Evolutionary conservation across 2,888 invertebrate species (phyloP).

Genomic region (Patella depressa): DNA sequence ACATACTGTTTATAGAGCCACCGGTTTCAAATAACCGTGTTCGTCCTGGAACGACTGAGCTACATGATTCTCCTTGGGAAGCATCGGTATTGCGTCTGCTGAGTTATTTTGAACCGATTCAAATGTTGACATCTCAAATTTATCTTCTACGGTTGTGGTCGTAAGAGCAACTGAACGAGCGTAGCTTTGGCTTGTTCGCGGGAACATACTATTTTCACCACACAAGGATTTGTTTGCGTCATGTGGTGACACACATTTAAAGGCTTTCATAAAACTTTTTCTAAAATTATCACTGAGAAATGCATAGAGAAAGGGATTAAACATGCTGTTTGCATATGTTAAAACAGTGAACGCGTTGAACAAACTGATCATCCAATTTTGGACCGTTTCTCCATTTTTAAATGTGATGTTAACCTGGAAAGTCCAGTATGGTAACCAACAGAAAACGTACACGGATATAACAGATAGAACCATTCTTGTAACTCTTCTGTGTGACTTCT

Average conservation of each 20-base stretch:
- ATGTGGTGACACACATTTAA: constrained; percentile 58
- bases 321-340: constrained; percentile 68
- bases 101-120: constrained; percentile 21
- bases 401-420: constrained; percentile 64
- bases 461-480: constrained; percentile 69
- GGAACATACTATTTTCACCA: constrained; percentile 58
- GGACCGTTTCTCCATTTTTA: constrained; percentile 15
- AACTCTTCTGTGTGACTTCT: constrained; percentile 64
- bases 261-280: constrained; percentile 68
- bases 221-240: constrained; percentile 53
- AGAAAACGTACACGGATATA: constrained; percentile 66
- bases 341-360: constrained; percentile 66
- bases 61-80: not conserved
- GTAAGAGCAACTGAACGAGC: constrained; percentile 27
- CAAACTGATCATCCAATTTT: constrained; percentile 50
- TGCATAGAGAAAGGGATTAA: constrained; percentile 69
- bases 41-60: constrained; percentile 23
- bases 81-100: constrained; percentile 3
- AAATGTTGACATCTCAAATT: constrained; percentile 34
- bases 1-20: constrained; percentile 15
- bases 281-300: constrained; percentile 70
- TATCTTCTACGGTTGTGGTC: constrained; percentile 33
- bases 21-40: constrained; percentile 26
- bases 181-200: constrained; percentile 43
- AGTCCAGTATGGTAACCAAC: constrained; percentile 70